Percentiles rank a stretch among this genome's conserved stretches.
Conservation (phyloP, 1,140 invertebrate genomes). For the Akabosia matsudoensis region DNA sequence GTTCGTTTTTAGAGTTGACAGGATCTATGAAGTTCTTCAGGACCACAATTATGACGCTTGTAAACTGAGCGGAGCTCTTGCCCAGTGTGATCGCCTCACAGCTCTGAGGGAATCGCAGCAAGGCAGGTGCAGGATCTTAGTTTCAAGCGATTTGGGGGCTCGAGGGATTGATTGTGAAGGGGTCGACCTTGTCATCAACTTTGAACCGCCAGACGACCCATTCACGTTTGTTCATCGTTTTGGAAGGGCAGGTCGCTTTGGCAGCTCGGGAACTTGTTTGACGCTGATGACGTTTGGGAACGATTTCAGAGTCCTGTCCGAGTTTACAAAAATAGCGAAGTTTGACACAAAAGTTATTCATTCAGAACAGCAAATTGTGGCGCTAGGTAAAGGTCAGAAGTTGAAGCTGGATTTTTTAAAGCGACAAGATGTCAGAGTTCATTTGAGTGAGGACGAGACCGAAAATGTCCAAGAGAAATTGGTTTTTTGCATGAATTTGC, state of each 20-base stretch:
- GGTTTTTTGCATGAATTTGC: too few species aligned
- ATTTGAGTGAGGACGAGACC: background rate
- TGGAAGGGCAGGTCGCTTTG: slow-evolving; percentile 78
- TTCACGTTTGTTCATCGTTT: slow-evolving; percentile 94
- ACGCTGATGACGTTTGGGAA: background rate
- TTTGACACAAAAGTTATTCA: background rate
- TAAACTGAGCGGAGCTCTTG: slow-evolving; percentile 86
- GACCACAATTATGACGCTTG: slow-evolving; percentile 67
- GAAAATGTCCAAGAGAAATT: too few species aligned
- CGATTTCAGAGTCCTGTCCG: background rate
- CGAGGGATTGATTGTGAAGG: slow-evolving; percentile 84
- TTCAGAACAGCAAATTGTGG: background rate
- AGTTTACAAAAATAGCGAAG: background rate
- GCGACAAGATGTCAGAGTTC: too few species aligned
- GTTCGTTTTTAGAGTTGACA: slow-evolving; percentile 37
- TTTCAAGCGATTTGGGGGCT: slow-evolving; percentile 50
- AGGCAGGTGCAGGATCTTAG: slow-evolving; percentile 40
- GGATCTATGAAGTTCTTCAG: slow-evolving; percentile 29
- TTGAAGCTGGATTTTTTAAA: background rate
- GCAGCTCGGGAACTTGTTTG: slow-evolving; percentile 62
- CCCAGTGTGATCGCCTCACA: slow-evolving; percentile 57
- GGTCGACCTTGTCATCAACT: slow-evolving; percentile 89
- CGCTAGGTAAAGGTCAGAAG: background rate
- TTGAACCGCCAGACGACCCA: slow-evolving; percentile 76
- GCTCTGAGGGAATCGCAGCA: slow-evolving; percentile 29